Conservation (phyloP, 2,888 invertebrate genomes). For the Napeogenes inachia region DNA sequence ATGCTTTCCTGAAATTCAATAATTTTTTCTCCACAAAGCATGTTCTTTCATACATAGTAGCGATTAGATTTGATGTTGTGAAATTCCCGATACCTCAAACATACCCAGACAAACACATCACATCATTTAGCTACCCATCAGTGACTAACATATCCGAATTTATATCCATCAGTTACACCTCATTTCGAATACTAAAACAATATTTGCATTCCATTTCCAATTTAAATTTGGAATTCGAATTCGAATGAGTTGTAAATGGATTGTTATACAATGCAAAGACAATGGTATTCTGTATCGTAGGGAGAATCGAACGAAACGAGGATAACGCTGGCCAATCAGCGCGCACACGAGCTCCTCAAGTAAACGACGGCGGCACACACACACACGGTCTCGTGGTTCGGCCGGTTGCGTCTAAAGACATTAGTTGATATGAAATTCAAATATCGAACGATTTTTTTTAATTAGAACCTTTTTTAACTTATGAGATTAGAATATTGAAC, state of each 20-base stretch:
- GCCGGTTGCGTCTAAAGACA: slow-evolving; percentile 26
- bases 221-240: slow-evolving; percentile 1
- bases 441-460: slow-evolving; percentile 4
- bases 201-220: slow-evolving; percentile 18
- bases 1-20: slow-evolving; percentile 44
- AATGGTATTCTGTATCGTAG: slow-evolving; percentile 52
- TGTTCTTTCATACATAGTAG: slow-evolving; percentile 52
- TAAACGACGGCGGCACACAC: slow-evolving; percentile 76
- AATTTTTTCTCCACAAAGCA: slow-evolving; percentile 46
- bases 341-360: slow-evolving; percentile 97
- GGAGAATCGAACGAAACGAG: slow-evolving; percentile 96
- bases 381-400: slow-evolving; percentile 62
- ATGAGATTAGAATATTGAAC: not conserved
- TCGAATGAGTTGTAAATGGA: slow-evolving; percentile 21
- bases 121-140: slow-evolving; percentile 41
- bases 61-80: slow-evolving; percentile 60
- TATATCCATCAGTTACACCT: slow-evolving; percentile 60
- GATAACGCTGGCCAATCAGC: slow-evolving; percentile 97
- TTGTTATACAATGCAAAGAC: slow-evolving; percentile 50
- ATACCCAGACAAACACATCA: slow-evolving; percentile 47
- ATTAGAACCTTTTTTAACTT: not conserved
- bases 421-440: slow-evolving; percentile 12
- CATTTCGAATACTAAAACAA: slow-evolving; percentile 22
- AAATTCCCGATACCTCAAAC: slow-evolving; percentile 41
- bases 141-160: slow-evolving; percentile 51